Conservation (phyloP, 2,888 invertebrate genomes). For the Drosophila ustulata region DNA sequence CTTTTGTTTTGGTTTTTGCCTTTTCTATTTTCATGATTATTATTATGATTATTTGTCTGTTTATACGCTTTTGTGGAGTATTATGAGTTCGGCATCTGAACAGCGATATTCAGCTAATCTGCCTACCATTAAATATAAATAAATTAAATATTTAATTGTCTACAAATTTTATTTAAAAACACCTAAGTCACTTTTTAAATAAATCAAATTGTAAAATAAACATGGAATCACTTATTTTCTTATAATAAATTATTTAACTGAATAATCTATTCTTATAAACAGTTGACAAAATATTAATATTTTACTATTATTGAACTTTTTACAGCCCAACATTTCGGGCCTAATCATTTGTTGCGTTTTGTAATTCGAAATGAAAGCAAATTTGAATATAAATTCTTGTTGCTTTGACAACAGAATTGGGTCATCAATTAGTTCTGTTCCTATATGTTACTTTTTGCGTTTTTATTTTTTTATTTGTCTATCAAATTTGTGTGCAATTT, state of each 20-base stretch:
- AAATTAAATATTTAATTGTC: too few relatives aligned
- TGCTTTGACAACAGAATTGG: slow-evolving; percentile 65
- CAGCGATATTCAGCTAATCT: not conserved
- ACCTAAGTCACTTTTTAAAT: too few relatives aligned
- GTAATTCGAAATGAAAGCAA: slow-evolving; percentile 50
- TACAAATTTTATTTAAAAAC: too few relatives aligned
- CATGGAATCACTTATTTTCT: too few relatives aligned
- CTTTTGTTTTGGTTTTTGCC: slow-evolving; percentile 41
- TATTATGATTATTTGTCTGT: slow-evolving; percentile 26
- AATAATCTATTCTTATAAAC: too few relatives aligned
- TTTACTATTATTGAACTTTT: not conserved
- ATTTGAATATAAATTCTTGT: slow-evolving; percentile 64
- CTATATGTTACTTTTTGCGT: slow-evolving; percentile 8
- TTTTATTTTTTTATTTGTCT: slow-evolving; percentile 37
- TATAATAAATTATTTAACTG: too few relatives aligned
- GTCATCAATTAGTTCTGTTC: slow-evolving; percentile 64
- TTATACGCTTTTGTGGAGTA: slow-evolving; percentile 6
- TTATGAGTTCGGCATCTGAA: slow-evolving; percentile 7
- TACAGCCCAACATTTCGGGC: slow-evolving; percentile 1
- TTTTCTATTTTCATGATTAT: slow-evolving; percentile 27
- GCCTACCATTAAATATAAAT: not conserved
- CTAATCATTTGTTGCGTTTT: slow-evolving; percentile 15
- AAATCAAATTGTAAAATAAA: too few relatives aligned
- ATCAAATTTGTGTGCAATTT: slow-evolving; percentile 63
- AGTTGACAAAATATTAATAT: too few relatives aligned